Evolutionary conservation across 2,113 vertebrate genomes (phyloP).

Genomic region (Chlamydotis undulata): DNA sequence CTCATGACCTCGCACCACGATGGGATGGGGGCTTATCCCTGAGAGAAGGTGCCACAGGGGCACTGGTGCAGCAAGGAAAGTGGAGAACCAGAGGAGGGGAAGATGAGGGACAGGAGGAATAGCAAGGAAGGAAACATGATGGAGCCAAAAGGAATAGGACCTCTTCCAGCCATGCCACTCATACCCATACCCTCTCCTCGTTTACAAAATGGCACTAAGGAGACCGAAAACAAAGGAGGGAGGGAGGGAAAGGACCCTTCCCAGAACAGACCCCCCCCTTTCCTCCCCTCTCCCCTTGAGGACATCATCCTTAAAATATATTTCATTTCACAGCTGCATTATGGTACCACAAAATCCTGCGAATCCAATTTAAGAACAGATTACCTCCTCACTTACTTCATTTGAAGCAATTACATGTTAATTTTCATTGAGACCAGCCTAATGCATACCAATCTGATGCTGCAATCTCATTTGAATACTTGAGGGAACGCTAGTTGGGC

Average conservation of each 20-base stretch:
- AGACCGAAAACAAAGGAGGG: not conserved
- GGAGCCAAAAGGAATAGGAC: not conserved
- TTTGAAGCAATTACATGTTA: slow-evolving; percentile 91
- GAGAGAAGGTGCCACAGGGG: not conserved
- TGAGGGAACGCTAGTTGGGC: slow-evolving; percentile 75
- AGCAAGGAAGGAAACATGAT: not conserved
- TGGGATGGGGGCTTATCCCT: too few relatives aligned
- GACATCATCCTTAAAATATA: slow-evolving; percentile 84
- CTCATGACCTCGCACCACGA: not conserved
- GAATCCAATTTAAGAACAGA: slow-evolving; percentile 91
- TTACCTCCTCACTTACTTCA: slow-evolving; percentile 91
- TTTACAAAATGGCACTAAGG: not conserved
- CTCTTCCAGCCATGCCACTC: not conserved
- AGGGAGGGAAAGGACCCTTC: not conserved
- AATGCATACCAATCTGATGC: slow-evolving; percentile 88
- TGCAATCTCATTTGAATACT: slow-evolving; percentile 87
- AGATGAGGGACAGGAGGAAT: not conserved
- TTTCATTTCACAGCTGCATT: slow-evolving; percentile 88
- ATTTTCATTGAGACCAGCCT: slow-evolving; percentile 89
- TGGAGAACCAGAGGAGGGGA: not conserved
- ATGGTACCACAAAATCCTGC: slow-evolving; percentile 87
- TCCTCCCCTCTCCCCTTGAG: slow-evolving; percentile 75
- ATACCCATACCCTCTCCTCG: not conserved
- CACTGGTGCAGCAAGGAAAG: fast-evolving
- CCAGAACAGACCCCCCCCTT: not conserved